Percentiles rank a stretch among this genome's conserved stretches.
Evolutionary conservation across 2,113 vertebrate species (phyloP).

Genomic region (Ovibos moschatus): DNA sequence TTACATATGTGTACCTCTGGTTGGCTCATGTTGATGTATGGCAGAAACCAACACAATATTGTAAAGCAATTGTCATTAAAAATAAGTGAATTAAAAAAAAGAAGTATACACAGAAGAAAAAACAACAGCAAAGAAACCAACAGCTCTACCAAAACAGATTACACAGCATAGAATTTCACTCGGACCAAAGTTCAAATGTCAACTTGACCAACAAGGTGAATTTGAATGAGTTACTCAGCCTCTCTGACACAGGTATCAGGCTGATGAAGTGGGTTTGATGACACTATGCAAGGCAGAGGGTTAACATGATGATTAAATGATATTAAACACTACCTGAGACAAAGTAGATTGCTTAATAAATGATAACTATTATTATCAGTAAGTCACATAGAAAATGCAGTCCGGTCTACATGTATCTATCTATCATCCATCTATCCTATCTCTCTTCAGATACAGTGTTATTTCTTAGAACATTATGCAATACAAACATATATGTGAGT

Average conservation of each 20-base stretch:
- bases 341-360: not conserved
- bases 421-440: accelerated
- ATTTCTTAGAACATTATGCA: not conserved
- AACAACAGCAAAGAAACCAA: not conserved
- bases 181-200: not conserved
- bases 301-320: not conserved
- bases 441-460: not conserved
- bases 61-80: not conserved
- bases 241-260: not conserved
- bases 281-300: not conserved
- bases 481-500: not conserved
- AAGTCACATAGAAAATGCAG: not conserved
- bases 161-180: not conserved
- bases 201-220: not conserved
- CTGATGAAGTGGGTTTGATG: not conserved
- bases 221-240: not conserved
- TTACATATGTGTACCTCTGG: not conserved
- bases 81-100: not conserved
- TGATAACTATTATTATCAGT: not conserved
- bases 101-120: not conserved
- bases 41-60: not conserved
- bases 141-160: not conserved
- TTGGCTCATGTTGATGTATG: not conserved
- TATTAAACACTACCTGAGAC: not conserved
- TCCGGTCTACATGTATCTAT: not conserved